These are phyloP conservation scores for Pseudochirops corinnae DNA, from an alignment of 2,797 vertebrate species.

Conservation along the genomic window DNA sequence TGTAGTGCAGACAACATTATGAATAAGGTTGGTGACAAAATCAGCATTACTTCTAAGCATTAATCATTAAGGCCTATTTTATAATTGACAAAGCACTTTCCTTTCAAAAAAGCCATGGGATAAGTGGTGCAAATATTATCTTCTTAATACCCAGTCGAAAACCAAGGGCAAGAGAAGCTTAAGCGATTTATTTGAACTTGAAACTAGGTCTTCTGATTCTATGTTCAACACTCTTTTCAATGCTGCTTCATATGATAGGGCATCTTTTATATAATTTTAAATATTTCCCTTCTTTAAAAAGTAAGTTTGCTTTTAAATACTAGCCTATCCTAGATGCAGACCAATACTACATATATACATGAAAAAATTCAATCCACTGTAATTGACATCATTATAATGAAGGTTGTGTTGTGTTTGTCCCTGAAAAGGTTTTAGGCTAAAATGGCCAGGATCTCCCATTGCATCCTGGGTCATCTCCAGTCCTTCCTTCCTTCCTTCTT, in stretches of 20 bases:
- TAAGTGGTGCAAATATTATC: neutral
- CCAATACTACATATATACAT: no score
- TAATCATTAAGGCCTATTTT: neutral
- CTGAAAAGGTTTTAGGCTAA: no score
- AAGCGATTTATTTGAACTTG: neutral
- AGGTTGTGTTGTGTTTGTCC: no score
- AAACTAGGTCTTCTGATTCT: neutral
- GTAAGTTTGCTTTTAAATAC: neutral
- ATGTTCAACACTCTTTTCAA: neutral
- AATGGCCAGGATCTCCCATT: no score
- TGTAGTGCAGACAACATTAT: neutral
- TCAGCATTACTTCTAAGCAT: neutral
- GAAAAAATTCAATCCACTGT: neutral
- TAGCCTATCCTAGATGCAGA: neutral
- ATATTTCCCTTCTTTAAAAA: neutral
- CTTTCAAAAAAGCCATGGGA: neutral
- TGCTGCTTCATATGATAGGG: neutral
- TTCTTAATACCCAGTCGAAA: slow-evolving; percentile 31
- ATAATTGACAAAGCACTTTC: neutral
- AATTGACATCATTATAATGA: neutral
- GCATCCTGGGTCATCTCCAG: no score
- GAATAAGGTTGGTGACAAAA: neutral
- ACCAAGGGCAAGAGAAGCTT: slow-evolving; percentile 4
- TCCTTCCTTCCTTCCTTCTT: no score
- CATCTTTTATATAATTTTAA: neutral